Base-by-base conservation (phyloP, 1,140 invertebrate genomes). In the Zaprionus camerounensis region DNA sequence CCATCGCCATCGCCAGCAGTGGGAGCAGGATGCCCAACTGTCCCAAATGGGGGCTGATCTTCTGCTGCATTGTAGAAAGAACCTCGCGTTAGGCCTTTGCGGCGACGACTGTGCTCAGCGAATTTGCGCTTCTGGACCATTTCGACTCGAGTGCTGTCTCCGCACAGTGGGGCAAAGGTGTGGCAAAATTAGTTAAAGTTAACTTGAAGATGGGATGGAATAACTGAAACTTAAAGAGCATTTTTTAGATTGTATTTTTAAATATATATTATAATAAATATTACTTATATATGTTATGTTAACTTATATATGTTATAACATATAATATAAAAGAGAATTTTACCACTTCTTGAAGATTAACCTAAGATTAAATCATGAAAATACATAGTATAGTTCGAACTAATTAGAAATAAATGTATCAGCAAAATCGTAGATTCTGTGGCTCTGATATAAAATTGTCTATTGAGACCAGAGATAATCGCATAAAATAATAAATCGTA, bases 161-260 rank as follows among this genome's bases (percentile, higher is more conserved):
- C 22, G 72, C 56, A 87, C 82, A 59, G 70, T 86, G 80, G 26
- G 5, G 12, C 51, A 22, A 72, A 46, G 12, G 46, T n/a, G 20
- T 12, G n/a, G 15, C 2, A n/a, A n/a, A 41, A 2, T 38, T 28
- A 0, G 15, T 26, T 34, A 2, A 20, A 20, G 51, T 12, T 11
- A 31, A 11, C 2, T 41, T 13, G n/a, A 44, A 13, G 36, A 38
- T 15, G 4, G 13, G 4, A 41, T 2, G 15, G 1, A 15, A 15
- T 15, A 6, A 41, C 2, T 5, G 4, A 41, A 41, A 41, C 2
- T 6, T 12, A 5, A n/a, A n/a, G 15, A 6, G 2, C 31, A 0
- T 2, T 41, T 41, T 41, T n/a, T n/a, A 0, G 1, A 7, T n/a
- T 7, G 2, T 34, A 6, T 41, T n/a, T n/a, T 15, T 0, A 41